Evolutionary conservation across 2,113 vertebrate genomes (phyloP).

Genomic region (Murina feae): DNA sequence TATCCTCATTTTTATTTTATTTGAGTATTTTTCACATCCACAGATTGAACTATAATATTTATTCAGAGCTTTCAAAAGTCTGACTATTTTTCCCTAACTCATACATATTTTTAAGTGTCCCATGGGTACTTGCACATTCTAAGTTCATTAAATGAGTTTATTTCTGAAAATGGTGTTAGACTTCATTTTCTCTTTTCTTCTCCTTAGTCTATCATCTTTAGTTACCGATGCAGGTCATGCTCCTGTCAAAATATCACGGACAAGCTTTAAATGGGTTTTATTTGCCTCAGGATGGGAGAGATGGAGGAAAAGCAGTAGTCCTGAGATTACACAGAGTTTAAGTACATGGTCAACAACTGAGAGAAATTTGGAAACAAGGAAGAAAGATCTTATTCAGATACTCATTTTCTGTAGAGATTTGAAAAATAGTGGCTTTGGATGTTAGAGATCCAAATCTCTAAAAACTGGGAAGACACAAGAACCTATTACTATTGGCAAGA

Average conservation of each 20-base stretch:
- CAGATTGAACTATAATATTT: background rate
- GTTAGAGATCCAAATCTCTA: background rate
- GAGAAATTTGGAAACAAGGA: background rate
- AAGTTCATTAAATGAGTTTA: background rate
- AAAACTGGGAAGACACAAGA: background rate
- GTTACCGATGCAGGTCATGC: background rate
- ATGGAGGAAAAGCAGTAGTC: background rate
- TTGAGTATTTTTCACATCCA: background rate
- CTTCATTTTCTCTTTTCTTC: background rate
- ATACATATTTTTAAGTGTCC: background rate
- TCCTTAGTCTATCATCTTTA: background rate
- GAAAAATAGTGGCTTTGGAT: background rate
- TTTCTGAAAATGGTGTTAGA: background rate
- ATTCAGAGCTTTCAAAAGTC: background rate
- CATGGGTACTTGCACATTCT: background rate
- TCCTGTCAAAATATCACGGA: background rate
- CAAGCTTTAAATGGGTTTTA: background rate
- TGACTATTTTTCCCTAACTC: background rate
- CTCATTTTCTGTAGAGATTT: background rate
- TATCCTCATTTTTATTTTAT: background rate
- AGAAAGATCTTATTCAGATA: background rate
- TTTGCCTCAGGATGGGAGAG: background rate
- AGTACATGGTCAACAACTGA: background rate
- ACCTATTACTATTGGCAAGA: background rate
- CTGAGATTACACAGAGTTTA: background rate